Evolutionary conservation across 2,797 vertebrate species (phyloP), one percentile per base, ranked within the genome.

Genomic region (Capromys pilorides): DNA sequence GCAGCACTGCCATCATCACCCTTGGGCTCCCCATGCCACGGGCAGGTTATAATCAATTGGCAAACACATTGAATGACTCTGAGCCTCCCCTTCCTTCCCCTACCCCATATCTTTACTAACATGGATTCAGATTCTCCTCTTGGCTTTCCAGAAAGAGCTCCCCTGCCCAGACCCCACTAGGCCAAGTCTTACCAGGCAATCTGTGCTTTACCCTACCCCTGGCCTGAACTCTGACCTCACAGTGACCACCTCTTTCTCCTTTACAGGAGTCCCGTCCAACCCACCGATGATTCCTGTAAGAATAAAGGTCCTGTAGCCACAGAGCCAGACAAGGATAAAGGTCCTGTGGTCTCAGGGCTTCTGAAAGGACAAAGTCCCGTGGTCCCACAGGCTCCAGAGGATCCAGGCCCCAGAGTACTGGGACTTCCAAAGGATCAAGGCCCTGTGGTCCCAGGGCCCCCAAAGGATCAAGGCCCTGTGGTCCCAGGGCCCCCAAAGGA

Each of bases 41-140:
- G 41, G 96, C 97, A 97, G 90, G 97, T 98, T 97, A 97, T 97
- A 97, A 98, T 98, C 98, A 98, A 97, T 98, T 98, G 98, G 98
- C 97, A 97, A 98, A 81, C 94, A 95, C 97, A 97, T 57, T 93
- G 96, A 90, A 94, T 88, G 92, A 92, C 89, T 78, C 86, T 39
- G n/a, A 77, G 81, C 92, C 97, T 39, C 36, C 86, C 91, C 91
- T 77, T 24, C 31, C 19, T 24, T 26, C 19, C 93, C 94, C 89
- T 2, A 11, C 71, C 93, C 94, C 90, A 59, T 2, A 0, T 93
- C 95, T 94, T 36, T 1, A 6, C 39, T 93, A 86, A 93, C 71
- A 64, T 54, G 22, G 28, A 92, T 19, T 41, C 79, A 26, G 67
- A 80, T 57, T 1, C 2, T 89, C 90, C 39, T 51, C 86, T 88